phyloP scores from a whole-genome alignment of 2,888 invertebrate genomes.

The Drosophila multiciliata region DNA sequence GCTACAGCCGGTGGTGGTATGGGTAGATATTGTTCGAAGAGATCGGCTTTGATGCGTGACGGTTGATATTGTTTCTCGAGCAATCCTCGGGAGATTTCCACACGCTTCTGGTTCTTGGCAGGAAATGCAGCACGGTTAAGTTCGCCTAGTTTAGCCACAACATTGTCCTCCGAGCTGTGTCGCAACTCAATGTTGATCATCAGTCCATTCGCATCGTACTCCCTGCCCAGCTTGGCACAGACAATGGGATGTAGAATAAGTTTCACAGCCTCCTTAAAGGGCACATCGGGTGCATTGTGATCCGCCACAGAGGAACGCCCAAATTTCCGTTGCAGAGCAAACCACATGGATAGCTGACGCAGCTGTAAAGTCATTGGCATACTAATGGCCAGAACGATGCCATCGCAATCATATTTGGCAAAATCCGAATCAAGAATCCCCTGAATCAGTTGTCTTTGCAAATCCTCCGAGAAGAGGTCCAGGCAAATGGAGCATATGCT shows the following conservation, averaged over 20 bases:
- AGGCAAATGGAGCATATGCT: slow-evolving; percentile 90
- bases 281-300: slow-evolving; percentile 84
- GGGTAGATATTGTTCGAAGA: slow-evolving; percentile 86
- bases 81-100: slow-evolving; percentile 88
- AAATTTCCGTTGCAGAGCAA: slow-evolving; percentile 87
- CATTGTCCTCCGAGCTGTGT: slow-evolving; percentile 86
- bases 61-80: slow-evolving; percentile 87
- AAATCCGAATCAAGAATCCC: slow-evolving; percentile 86
- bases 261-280: slow-evolving; percentile 93
- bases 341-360: slow-evolving; percentile 88
- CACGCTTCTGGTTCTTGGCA: slow-evolving; percentile 66
- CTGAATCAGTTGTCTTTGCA: slow-evolving; percentile 86
- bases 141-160: slow-evolving; percentile 86
- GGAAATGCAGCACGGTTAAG: slow-evolving; percentile 76
- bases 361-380: slow-evolving; percentile 89
- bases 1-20: slow-evolving; percentile 86
- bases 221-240: slow-evolving; percentile 86
- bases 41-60: slow-evolving; percentile 85
- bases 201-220: slow-evolving; percentile 86
- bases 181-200: slow-evolving; percentile 85
- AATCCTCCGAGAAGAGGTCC: slow-evolving; percentile 88
- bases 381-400: slow-evolving; percentile 89
- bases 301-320: slow-evolving; percentile 84
- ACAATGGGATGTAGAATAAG: slow-evolving; percentile 88
- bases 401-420: slow-evolving; percentile 87